Conservation (phyloP, 2,113 vertebrate species). For the Bothrops jararaca region DNA sequence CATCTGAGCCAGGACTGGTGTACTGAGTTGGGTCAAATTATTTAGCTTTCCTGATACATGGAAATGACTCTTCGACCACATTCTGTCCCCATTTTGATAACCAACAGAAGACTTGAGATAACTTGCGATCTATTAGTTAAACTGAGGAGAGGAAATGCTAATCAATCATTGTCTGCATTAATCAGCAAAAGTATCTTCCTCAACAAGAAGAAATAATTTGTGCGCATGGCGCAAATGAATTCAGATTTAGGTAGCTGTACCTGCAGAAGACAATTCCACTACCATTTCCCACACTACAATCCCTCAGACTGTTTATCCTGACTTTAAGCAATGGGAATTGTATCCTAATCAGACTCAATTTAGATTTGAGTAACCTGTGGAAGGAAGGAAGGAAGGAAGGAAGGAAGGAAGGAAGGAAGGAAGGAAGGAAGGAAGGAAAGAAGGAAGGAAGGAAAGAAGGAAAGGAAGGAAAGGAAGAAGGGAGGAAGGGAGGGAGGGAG, state of each 20-base stretch:
- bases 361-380: not conserved
- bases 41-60: not conserved
- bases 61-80: not conserved
- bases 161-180: not conserved
- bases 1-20: not conserved
- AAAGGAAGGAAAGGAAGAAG: not conserved
- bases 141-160: not conserved
- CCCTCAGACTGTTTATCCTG: not conserved
- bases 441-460: not conserved
- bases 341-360: not conserved
- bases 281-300: not conserved
- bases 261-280: not conserved
- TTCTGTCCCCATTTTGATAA: not conserved
- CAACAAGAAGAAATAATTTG: not conserved
- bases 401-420: no score
- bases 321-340: not conserved
- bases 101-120: not conserved
- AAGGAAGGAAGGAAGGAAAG: not conserved
- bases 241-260: not conserved
- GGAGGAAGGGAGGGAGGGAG: not conserved
- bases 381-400: not conserved
- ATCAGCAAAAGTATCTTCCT: not conserved
- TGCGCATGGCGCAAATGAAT: accelerated
- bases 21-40: not conserved
- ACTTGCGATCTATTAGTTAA: not conserved